phyloP scores from a whole-genome alignment of 2,888 invertebrate genomes.

The Monopis laevigella region DNA sequence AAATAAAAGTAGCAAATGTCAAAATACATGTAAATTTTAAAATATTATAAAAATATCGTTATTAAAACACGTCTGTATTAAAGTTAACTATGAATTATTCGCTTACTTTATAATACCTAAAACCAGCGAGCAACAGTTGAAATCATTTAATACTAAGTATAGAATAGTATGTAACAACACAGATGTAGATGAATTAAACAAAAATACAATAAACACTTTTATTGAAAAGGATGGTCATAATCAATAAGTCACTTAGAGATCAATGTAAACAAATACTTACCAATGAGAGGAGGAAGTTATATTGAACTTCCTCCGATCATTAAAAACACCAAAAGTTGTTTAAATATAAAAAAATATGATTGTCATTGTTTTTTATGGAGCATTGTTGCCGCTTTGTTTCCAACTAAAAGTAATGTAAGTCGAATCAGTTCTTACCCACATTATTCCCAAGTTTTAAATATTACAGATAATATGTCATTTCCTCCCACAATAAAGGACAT shows the following conservation, averaged over 20 bases:
- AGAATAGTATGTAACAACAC: slow-evolving; percentile 3
- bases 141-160: slow-evolving; percentile 10
- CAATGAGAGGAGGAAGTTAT: neutral
- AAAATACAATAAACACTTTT: neutral
- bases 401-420: neutral
- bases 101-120: slow-evolving; percentile 5
- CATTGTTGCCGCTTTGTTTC: neutral
- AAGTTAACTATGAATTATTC: slow-evolving; percentile 7
- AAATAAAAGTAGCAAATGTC: too few species aligned
- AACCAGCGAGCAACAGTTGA: slow-evolving; percentile 1
- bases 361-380: neutral
- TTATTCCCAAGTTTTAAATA: slow-evolving; percentile 1
- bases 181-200: neutral
- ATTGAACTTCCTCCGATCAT: neutral
- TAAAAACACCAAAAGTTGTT: neutral
- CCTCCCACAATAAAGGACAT: neutral
- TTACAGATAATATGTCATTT: slow-evolving; percentile 1
- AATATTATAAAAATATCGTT: neutral
- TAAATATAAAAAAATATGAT: neutral
- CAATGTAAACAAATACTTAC: neutral
- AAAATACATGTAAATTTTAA: too few species aligned
- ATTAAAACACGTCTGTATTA: neutral
- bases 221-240: too few species aligned
- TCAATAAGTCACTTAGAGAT: too few species aligned
- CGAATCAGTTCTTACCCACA: slow-evolving; percentile 1